Base-by-base conservation (phyloP, 2,888 invertebrate genomes). In the Flabesymbios commensalis region DNA sequence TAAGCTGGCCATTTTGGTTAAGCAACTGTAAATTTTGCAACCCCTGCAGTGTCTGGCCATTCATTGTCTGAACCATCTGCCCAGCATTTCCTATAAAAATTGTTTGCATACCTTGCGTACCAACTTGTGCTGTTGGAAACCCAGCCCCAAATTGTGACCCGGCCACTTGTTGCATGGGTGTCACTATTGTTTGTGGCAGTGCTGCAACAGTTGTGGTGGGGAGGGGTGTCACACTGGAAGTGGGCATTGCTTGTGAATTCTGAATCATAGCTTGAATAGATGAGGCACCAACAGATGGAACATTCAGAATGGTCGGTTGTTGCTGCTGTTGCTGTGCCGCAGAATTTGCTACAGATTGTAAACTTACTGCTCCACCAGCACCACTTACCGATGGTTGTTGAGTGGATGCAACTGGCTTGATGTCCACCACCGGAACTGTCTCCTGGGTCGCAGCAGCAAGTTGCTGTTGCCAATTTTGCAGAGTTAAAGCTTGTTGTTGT, bases 1-100 rank as follows among this genome's bases (percentile, higher is more conserved):
- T 55, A 5, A 64, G 19, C 48, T 66, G 66, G 17, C 64, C 62
- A 39, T 57, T 59, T 41, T 52, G 55, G 26, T 42, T 52, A n/a
- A 65, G 33, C n/a, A 55, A 32, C 42, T 66, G 60, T 10, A 61
- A 14, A 7, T 42, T 47, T 7, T 57, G 36, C 57, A 36, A 45
- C 26, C 45, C 28, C 24, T 51, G 47, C 19, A 43, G 28, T 29
- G 33, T 4, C 31, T 54, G 33, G 14, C 28, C n/a, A n/a, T n/a
- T n/a, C n/a, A n/a, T n/a, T n/a, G n/a, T n/a, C n/a, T n/a, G n/a
- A n/a, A n/a, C n/a, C n/a, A n/a, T n/a, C n/a, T n/a, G n/a, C n/a
- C n/a, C n/a, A n/a, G n/a, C n/a, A n/a, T n/a, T n/a, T n/a, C n/a
- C n/a, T n/a, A n/a, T n/a, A n/a, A n/a, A n/a, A n/a, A n/a, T n/a